A percentile compares a stretch with the other conserved stretches of the same genome.
Conservation (phyloP, 2,888 invertebrate species). For the Vesta saturnalis region DNA sequence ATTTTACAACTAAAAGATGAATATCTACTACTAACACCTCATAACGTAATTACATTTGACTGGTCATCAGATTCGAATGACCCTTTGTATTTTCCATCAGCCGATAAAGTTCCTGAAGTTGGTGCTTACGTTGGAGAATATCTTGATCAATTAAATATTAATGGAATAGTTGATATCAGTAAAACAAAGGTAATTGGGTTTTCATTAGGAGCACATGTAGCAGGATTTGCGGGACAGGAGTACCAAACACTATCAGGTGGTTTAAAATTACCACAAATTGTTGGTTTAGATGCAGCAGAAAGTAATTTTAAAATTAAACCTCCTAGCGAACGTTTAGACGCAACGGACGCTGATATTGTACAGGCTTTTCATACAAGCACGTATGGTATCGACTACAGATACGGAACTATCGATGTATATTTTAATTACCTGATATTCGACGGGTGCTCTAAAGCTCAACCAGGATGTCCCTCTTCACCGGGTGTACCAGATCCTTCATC, state of each 20-base stretch:
- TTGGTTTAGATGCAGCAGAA: neutral
- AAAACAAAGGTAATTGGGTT: conserved; percentile 1
- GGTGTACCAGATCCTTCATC: too few relatives aligned
- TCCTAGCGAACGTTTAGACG: conserved; percentile 1
- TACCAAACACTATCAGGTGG: neutral
- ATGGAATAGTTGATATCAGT: too few relatives aligned
- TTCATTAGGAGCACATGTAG: neutral
- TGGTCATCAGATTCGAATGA: neutral
- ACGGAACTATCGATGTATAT: conserved; percentile 8
- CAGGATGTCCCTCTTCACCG: neutral
- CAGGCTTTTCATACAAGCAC: conserved; percentile 9
- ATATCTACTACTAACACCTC: neutral
- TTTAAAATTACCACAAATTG: neutral
- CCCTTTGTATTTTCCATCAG: neutral
- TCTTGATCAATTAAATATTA: too few relatives aligned
- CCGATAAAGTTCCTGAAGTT: neutral
- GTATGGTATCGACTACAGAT: neutral
- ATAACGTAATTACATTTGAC: neutral
- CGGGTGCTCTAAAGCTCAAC: neutral
- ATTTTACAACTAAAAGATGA: neutral
- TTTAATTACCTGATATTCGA: neutral
- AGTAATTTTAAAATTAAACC: neutral
- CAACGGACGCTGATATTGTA: neutral
- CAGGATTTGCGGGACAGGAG: neutral
- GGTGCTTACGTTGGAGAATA: neutral